Base-by-base conservation (phyloP, 2,797 vertebrate species). In the Halcyon badia region DNA sequence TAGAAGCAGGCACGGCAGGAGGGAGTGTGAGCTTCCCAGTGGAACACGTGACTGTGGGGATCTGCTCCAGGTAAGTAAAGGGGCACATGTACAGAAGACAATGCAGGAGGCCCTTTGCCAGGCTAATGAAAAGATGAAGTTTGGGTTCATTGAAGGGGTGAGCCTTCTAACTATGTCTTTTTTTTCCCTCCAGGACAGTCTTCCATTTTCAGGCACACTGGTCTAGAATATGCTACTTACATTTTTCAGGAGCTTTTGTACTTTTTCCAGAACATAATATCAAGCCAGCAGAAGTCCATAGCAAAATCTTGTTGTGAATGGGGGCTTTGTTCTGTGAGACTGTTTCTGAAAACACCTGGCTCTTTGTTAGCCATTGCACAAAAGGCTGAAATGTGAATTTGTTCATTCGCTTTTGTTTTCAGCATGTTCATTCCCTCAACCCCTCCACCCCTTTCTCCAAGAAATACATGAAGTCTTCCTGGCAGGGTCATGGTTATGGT, bases 201-300 rank as follows among this genome's bases (percentile, higher is more conserved):
- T 25, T 87, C 37, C 10, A 2, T 42, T 60, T 75, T 51, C 39
- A 86, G 72, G 18, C 9, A 39, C 26, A 10, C 11, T 41, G 41
- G 5, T 84, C 42, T 84, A 69, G 58, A 78, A 70, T 31, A 44
- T 15, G 42, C 37, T 84, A 37, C 83, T 83, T 65, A 49, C 1
- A 58, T 88, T 96, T 82, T 93, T 90, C 44, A 85, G 65, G 52
- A 90, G 73, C 52, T 91, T 89, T 87, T 48, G 37, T 75, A 71
- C n/a, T 83, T 92, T 83, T 95, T 71, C 44, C 66, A 83, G 72
- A 88, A 68, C 41, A 12, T 64, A 81, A 89, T 94, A 72, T 91
- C 52, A n/a, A 88, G 68, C 33, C 52, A 68, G 61, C 5, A 1
- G 16, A 86, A 83, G 5, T 48, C 69, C 46, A 4, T 8, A 90